These are phyloP conservation scores for Erpobdella octoculata DNA, from an alignment of 2,888 invertebrate genomes.

Conservation along the genomic window DNA sequence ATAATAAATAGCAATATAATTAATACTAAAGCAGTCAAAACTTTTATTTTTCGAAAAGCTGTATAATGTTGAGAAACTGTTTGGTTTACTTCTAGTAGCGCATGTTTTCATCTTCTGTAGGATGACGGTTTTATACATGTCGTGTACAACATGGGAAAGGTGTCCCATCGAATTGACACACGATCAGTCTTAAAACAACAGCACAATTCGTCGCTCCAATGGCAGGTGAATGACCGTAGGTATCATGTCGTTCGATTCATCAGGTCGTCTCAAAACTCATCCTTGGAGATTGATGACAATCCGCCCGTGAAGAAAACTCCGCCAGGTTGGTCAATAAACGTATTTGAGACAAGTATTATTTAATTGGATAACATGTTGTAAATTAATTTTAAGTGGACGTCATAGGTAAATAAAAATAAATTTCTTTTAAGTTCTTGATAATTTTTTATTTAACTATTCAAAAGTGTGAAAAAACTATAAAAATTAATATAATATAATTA, in stretches of 20 bases:
- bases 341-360: too few species aligned
- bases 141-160: constrained; percentile 79
- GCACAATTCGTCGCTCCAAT: neutral
- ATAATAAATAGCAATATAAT: too few species aligned
- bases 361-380: too few species aligned
- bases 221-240: constrained; percentile 73
- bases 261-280: constrained; percentile 77
- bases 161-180: constrained; percentile 67
- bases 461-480: too few species aligned
- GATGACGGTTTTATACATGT: constrained; percentile 7
- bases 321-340: constrained; percentile 62
- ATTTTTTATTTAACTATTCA: too few species aligned
- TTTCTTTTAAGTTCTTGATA: too few species aligned
- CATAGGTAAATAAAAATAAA: too few species aligned
- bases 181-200: neutral
- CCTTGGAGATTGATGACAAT: constrained; percentile 81
- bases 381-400: too few species aligned
- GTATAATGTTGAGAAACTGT: neutral
- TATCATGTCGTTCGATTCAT: constrained; percentile 88
- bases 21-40: neutral
- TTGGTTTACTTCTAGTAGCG: too few species aligned
- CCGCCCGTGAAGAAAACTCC: constrained; percentile 69
- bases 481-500: too few species aligned
- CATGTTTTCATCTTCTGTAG: neutral
- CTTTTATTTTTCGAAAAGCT: neutral